phyloP scores from a whole-genome alignment of 2,888 invertebrate species.

The Xestia c-nigrum region DNA sequence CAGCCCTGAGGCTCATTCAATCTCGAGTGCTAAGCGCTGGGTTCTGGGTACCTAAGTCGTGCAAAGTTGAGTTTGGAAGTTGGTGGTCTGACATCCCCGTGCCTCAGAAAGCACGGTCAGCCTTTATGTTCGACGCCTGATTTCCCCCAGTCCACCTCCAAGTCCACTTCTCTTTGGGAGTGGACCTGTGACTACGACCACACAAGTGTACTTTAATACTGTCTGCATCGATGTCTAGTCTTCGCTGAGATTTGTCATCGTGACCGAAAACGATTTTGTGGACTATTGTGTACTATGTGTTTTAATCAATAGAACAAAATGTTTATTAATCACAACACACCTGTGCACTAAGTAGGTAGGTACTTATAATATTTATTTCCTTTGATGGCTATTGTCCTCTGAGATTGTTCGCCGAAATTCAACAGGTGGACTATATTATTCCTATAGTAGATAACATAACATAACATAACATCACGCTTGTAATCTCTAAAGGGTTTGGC shows the following conservation, averaged over 20 bases:
- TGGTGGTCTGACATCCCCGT: not conserved
- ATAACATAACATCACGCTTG: too few species aligned
- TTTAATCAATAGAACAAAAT: not conserved
- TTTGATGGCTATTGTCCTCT: not conserved
- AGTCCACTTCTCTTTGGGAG: too few species aligned
- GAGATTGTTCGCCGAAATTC: not conserved
- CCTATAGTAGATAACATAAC: not conserved
- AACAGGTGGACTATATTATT: not conserved
- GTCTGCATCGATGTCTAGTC: too few species aligned
- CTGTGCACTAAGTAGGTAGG: too few species aligned
- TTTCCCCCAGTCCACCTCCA: too few species aligned
- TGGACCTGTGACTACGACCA: too few species aligned
- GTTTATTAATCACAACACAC: too few species aligned
- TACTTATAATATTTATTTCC: too few species aligned
- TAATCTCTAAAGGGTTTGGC: too few species aligned
- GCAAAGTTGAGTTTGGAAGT: not conserved
- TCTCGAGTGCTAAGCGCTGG: not conserved
- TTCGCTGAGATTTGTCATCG: too few species aligned
- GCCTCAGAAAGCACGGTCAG: not conserved
- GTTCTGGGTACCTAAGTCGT: not conserved
- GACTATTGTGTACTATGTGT: not conserved
- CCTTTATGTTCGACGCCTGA: too few species aligned
- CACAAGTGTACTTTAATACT: too few species aligned
- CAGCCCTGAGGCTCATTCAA: not conserved
- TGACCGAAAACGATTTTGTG: not conserved